Evolutionary conservation across 2,888 invertebrate species (phyloP), one percentile per base, ranked within the genome.

Genomic region (Seira musarum): DNA sequence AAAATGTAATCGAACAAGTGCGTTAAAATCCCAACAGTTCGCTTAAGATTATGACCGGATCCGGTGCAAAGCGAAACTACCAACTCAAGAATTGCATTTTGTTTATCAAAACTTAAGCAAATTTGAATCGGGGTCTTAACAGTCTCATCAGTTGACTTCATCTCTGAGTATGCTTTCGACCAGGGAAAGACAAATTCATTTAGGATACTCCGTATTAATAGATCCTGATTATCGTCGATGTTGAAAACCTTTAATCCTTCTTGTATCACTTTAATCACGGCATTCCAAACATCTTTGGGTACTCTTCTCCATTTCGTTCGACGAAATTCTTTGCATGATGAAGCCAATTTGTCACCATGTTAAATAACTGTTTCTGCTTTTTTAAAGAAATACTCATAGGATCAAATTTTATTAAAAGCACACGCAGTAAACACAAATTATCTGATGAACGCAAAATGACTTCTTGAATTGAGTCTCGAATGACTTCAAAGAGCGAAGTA

Each of bases 151-250:
- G 92, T 92, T 87, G 92, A 92, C 81, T 93, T 92, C 88, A 94
- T 91, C 88, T 94, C 93, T 87, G 94, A 90, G 91, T 94, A 94
- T 87, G 96, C 92, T 89, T 95, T 94, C 66, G 98, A 97, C 80
- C 98, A 96, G 69, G 98, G 97, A 91, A 98, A 98, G 65, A 98
- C 92, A 89, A 97, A 98, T 89, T 97, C 97, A 88, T 97, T 96
- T 35, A 96, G 92, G 85, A 98, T 90, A 89, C 97, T 96, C 92
- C 92, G 93, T 82, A 94, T 93, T 69, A 94, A 90, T 84, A 93
- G 92, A 13, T 95, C 94, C 87, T 93, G 94, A 88, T 98, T 98
- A 87, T 95, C 93, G 87, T 95, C 95, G 0, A 94, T 91, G 2
- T 93, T 92, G 85, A 97, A 93, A 89, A 96, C 96, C 79, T 94